Evolutionary conservation across 2,113 vertebrate genomes (phyloP).

Genomic region (Numida meleagris): DNA sequence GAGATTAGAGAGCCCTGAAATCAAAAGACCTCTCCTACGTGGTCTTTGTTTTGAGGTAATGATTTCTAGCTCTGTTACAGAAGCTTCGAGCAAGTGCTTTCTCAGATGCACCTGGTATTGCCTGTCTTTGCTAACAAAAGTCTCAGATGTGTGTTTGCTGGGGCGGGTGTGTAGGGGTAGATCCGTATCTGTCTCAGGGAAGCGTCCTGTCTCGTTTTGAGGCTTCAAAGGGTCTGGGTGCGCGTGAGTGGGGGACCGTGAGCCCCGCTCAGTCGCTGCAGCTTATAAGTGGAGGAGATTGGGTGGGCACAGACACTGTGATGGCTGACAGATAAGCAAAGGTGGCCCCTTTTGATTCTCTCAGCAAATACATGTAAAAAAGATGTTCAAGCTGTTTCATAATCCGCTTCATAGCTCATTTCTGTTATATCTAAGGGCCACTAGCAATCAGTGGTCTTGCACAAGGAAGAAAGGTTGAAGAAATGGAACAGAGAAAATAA

Average conservation of each 20-base stretch:
- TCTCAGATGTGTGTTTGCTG: constrained; percentile 69
- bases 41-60: not conserved
- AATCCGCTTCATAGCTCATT: rapidly evolving
- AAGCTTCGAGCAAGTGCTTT: constrained; percentile 25
- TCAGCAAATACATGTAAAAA: not conserved
- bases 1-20: not conserved
- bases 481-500: not conserved
- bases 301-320: not conserved
- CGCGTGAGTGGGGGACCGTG: not conserved
- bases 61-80: not conserved
- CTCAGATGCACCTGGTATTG: constrained; percentile 35
- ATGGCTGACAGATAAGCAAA: not conserved
- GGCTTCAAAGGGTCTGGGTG: not conserved
- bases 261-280: not conserved
- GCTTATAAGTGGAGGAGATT: not conserved
- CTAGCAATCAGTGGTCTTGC: not conserved
- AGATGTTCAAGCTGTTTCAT: not conserved
- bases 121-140: constrained; percentile 45
- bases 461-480: not conserved
- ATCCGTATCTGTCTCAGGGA: constrained; percentile 73
- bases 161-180: constrained; percentile 68
- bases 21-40: not conserved
- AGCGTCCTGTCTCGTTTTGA: constrained; percentile 4
- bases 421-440: not conserved
- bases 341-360: rapidly evolving